Evolutionary conservation across 2,888 invertebrate species (phyloP).

Genomic region (Ptilodon capucinus): DNA sequence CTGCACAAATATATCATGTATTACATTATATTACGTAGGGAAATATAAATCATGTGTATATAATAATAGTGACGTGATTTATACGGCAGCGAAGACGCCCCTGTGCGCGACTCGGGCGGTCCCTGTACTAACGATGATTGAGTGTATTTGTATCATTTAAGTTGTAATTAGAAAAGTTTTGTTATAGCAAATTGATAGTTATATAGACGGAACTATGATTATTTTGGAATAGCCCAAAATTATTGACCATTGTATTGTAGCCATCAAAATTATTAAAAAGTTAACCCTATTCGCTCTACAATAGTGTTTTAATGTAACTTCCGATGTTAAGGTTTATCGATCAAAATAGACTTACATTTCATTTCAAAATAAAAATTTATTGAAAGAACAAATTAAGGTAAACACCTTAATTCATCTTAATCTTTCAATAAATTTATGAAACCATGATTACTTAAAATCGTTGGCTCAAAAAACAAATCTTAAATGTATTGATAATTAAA

Average conservation of each 20-base stretch:
- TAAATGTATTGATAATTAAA: background rate
- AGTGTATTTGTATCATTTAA: slow-evolving; percentile 15
- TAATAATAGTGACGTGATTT: slow-evolving; percentile 15
- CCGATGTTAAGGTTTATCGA: too few relatives aligned
- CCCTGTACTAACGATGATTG: slow-evolving; percentile 26
- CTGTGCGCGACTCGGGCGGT: slow-evolving; percentile 28
- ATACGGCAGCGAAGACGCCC: slow-evolving; percentile 29
- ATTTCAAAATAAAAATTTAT: too few relatives aligned
- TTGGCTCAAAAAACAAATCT: too few relatives aligned
- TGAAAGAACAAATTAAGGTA: too few relatives aligned
- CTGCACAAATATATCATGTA: background rate
- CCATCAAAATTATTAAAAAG: too few relatives aligned
- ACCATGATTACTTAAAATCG: too few relatives aligned
- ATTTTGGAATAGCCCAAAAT: background rate
- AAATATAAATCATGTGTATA: slow-evolving; percentile 2
- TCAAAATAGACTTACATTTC: too few relatives aligned
- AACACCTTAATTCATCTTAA: too few relatives aligned
- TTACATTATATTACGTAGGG: background rate
- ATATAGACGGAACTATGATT: background rate
- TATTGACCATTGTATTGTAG: too few relatives aligned
- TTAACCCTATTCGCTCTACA: too few relatives aligned
- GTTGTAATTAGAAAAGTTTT: slow-evolving; percentile 41
- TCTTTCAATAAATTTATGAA: too few relatives aligned
- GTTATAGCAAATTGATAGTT: slow-evolving; percentile 5
- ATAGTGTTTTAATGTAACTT: too few relatives aligned